Percentiles rank a stretch among this genome's conserved stretches.
These are phyloP conservation scores for Cryptotermes secundus DNA, from an alignment of 1,140 invertebrate species.

Conservation along the genomic window DNA sequence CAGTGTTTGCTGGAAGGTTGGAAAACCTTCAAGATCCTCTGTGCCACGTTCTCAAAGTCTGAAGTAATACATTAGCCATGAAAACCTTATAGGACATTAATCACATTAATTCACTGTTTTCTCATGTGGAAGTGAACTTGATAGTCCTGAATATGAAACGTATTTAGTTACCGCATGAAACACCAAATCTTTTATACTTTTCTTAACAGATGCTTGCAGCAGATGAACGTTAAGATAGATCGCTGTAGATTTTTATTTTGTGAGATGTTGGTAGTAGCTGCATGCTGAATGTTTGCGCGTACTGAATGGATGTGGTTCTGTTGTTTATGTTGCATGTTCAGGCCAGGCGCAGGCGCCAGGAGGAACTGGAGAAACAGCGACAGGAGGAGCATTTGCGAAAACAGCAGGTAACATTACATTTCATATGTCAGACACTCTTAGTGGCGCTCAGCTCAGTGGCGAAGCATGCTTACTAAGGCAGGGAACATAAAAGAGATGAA, in stretches of 20 bases:
- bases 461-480: too few species aligned
- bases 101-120: too few species aligned
- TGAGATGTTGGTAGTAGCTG: not conserved
- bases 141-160: too few species aligned
- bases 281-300: not conserved
- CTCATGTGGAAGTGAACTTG: too few species aligned
- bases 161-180: too few species aligned
- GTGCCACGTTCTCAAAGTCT: too few species aligned
- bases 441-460: too few species aligned
- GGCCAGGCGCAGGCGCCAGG: slow-evolving; percentile 81
- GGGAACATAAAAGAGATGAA: too few species aligned
- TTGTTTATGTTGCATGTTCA: slow-evolving; percentile 47
- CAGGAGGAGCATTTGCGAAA: slow-evolving; percentile 81
- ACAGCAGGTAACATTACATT: slow-evolving; percentile 58
- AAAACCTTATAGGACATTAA: too few species aligned
- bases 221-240: not conserved
- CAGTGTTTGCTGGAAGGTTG: too few species aligned
- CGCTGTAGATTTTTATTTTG: not conserved
- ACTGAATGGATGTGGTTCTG: slow-evolving; percentile 18
- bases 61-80: too few species aligned
- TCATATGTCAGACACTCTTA: not conserved
- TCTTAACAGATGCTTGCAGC: not conserved
- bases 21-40: too few species aligned
- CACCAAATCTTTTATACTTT: not conserved
- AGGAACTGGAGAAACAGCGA: slow-evolving; percentile 80